Evolutionary conservation across 2,113 vertebrate genomes (phyloP), one percentile per base, ranked within the genome.

Genomic region (Cichladusa arquata): DNA sequence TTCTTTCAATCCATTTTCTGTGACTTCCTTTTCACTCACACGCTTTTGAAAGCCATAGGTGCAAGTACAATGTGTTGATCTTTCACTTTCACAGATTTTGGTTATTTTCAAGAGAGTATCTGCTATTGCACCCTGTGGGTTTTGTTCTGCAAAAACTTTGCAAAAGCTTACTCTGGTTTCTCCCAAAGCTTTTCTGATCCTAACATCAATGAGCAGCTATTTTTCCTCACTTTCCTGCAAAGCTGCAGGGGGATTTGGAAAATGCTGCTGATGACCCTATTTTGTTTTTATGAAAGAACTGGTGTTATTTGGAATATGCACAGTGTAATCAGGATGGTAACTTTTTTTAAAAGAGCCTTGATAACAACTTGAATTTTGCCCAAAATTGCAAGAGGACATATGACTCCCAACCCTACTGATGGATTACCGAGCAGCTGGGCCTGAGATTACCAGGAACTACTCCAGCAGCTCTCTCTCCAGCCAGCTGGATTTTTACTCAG

Each of bases 1-100:
- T 95, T 92, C 92, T 93, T 95, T 81, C 51, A 83, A 82, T 67
- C 78, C 90, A 96, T 96, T 96, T 94, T 92, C 82, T 92, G 47
- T 76, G 85, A 89, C 79, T 92, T 86, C 40, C 74, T 95, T 87
- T 93, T 86, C 88, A 94, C 83, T 92, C n/a, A 23, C 53, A 58
- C 29, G 50, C 44, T 72, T 95, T 91, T n/a, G 8, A 95, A 95
- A 94, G 83, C 54, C 48, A 6, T 50, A 26, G 53, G 88, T 81
- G 29, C 76, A 94, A 95, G 92, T 73, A 88, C 57, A 93, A n/a
- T 42, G 31, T 56, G 88, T 91, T 86, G 90, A 95, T 88, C 85
- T 92, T 90, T 29, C 88, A 70, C 86, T 93, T 95, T n/a, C 90
- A 83, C 40, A 33, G 81, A 83, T 85, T 92, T 93, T 78, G 40